phyloP scores from a whole-genome alignment of 2,113 vertebrate species.

The Ammodytes marinus region DNA sequence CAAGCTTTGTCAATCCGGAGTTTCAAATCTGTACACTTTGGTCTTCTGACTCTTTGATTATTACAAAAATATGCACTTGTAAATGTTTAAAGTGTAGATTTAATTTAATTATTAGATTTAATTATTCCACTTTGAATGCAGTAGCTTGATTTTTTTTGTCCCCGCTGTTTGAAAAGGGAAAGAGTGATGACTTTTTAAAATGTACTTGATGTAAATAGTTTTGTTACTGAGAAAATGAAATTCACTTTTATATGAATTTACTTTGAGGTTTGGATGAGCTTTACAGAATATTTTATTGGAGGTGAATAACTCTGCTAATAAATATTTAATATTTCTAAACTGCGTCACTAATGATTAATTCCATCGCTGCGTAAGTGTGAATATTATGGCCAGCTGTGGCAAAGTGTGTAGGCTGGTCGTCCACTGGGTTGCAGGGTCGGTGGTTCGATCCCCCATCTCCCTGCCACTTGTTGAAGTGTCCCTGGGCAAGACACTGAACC shows the following conservation, averaged over 20 bases:
- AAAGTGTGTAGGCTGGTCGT: too few relatives aligned
- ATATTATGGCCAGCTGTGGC: too few relatives aligned
- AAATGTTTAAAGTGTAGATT: background rate
- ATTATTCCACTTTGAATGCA: background rate
- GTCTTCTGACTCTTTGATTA: background rate
- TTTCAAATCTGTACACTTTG: background rate
- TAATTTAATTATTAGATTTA: too few relatives aligned
- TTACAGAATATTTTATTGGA: background rate
- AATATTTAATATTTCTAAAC: conserved; percentile 15
- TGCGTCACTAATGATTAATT: background rate
- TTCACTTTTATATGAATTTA: background rate
- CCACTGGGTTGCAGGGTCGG: too few relatives aligned
- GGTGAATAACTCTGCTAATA: conserved; percentile 31
- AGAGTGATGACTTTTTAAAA: background rate
- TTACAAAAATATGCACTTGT: background rate
- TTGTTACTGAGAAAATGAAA: background rate
- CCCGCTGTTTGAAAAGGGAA: background rate
- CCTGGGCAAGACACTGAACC: too few relatives aligned
- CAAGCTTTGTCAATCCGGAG: background rate
- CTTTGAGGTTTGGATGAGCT: background rate
- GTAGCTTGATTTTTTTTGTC: background rate
- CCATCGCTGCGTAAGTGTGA: background rate
- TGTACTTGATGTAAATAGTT: background rate
- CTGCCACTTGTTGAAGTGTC: too few relatives aligned
- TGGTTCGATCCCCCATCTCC: too few relatives aligned